Base-by-base conservation (phyloP, 2,113 vertebrate species). In the Psilopsiagon aurifrons region DNA sequence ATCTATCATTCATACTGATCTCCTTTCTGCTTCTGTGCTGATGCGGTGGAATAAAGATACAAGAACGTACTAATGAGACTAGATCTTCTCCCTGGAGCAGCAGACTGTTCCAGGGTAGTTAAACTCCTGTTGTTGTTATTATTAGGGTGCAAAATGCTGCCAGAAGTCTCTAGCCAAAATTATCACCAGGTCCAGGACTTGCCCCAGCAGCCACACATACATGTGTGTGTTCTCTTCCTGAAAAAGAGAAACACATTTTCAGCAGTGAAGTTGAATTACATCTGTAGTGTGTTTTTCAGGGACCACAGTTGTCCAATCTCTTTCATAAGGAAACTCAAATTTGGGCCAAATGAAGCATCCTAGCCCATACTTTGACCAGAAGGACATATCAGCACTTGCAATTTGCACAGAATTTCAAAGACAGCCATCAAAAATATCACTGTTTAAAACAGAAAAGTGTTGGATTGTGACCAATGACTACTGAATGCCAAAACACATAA, bases 191-290 rank as follows among this genome's bases (percentile, higher is more conserved):
- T 10, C 18, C 14, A 71, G 33, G 12, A 33, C 28, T 41, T 57
- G 20, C 16, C 60, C 80, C 49, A 49, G 22, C 19, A 59, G n/a
- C 22, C 17, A 17, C 31, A 8, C 0, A 1, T 9, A 54, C 17
- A 25, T 2, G 1, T 3, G 10, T 3, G 2, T 18, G 43, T 7
- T 4, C 5, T 60, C n/a, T 7, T 83, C 27, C 37, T 37, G 37
- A 31, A n/a, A 52, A 76, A 39, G 12, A 64, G 15, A 71, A 59
- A 64, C 19, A 59, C 17, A 2, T 64, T 41, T 69, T 23, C 44
- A 71, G 54, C 2, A 44, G 7, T 8, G 12, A 10, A 55, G n/a
- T 9, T 67, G 11, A 92, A 69, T 2, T 20, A 66, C 20, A 57
- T n/a, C 20, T 49, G 7, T 7, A 2, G 23, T 16, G 13, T 1